Conservation (phyloP, 2,888 invertebrate species). For the Cataglyphis rosenhaueri region DNA sequence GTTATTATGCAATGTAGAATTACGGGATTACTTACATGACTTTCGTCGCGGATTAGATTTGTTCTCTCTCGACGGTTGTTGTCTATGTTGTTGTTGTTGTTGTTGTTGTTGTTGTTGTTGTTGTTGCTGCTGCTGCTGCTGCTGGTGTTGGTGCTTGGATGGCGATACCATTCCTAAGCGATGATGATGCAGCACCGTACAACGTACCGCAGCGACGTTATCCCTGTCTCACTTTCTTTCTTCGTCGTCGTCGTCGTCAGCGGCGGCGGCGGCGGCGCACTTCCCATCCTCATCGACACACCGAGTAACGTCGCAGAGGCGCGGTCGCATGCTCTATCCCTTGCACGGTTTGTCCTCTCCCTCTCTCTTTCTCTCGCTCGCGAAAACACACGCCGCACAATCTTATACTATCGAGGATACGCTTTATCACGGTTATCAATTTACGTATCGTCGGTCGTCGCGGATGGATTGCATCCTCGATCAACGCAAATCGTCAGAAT, state of each 20-base stretch:
- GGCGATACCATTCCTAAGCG: constrained; percentile 85
- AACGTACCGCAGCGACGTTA: constrained; percentile 69
- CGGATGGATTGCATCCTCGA: not conserved
- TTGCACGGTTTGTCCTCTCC: not conserved
- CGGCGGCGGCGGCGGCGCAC: constrained; percentile 64
- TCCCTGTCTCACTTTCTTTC: constrained; percentile 70
- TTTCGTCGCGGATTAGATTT: constrained; percentile 58
- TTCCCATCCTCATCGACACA: constrained; percentile 78
- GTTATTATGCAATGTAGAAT: constrained; percentile 43
- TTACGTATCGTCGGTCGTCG: not conserved
- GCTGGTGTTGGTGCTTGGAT: constrained; percentile 83
- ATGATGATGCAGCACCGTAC: constrained; percentile 75
- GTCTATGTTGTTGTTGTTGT: constrained; percentile 65
- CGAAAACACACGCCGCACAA: constrained; percentile 13
- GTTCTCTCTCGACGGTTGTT: constrained; percentile 68
- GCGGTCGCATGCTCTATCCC: constrained; percentile 49
- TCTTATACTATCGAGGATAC: not conserved
- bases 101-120: constrained; percentile 72
- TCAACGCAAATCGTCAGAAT: not conserved
- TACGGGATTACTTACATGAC: constrained; percentile 71
- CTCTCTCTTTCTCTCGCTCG: constrained; percentile 8
- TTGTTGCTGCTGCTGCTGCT: constrained; percentile 80
- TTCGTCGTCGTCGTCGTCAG: constrained; percentile 65
- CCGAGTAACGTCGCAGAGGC: constrained; percentile 57
- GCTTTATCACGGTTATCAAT: not conserved